phyloP scores from a whole-genome alignment of 2,888 invertebrate genomes.

The Oscheius sp. region DNA sequence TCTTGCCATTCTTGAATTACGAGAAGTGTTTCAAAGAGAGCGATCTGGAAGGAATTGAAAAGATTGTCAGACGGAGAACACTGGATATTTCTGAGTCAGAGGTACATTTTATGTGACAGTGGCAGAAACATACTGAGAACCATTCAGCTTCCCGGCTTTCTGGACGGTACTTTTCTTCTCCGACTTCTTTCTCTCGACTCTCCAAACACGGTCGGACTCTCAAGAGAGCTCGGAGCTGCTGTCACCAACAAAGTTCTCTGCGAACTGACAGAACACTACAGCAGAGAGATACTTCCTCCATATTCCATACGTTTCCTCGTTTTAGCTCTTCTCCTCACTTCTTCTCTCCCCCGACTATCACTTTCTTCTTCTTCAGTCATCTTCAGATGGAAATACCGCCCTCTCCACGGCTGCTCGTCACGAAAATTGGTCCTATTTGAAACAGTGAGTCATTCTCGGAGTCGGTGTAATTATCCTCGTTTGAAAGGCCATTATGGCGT shows the following conservation, averaged over 20 bases:
- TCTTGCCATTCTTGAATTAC: too few relatives aligned
- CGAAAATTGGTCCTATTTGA: slow-evolving; percentile 20
- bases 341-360: background rate
- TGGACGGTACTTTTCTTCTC: too few relatives aligned
- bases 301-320: background rate
- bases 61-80: background rate
- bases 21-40: too few relatives aligned
- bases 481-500: background rate
- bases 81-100: background rate
- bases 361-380: background rate
- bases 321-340: background rate
- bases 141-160: too few relatives aligned
- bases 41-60: background rate
- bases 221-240: too few relatives aligned
- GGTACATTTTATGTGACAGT: background rate
- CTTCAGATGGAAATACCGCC: slow-evolving; percentile 1
- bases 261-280: too few relatives aligned
- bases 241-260: too few relatives aligned
- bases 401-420: background rate
- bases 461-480: background rate
- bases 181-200: too few relatives aligned
- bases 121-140: too few relatives aligned
- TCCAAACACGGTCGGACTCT: too few relatives aligned
- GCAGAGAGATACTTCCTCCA: too few relatives aligned
- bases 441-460: slow-evolving; percentile 3